Conservation (phyloP, 2,888 invertebrate genomes). For the Polyommatus iphigenia region DNA sequence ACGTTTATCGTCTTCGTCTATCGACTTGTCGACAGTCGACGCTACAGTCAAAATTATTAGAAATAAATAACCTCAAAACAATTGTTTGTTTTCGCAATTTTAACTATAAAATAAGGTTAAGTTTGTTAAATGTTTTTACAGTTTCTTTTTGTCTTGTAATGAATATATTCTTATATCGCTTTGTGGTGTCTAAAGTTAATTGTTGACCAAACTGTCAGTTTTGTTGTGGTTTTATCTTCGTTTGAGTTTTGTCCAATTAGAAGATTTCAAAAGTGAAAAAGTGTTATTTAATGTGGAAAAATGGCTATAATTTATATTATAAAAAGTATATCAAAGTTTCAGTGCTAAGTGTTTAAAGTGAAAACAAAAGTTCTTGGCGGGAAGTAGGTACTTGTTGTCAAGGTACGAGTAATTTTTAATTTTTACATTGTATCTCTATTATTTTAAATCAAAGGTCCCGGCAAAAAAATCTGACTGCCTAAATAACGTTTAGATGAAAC, state of each 20-base stretch:
- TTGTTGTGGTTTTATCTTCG: neutral
- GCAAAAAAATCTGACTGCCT: neutral
- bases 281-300: neutral
- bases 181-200: neutral
- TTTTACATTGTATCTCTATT: neutral
- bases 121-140: neutral
- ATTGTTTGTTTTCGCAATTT: slow-evolving; percentile 40
- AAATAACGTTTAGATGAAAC: neutral
- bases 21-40: neutral
- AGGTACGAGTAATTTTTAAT: neutral
- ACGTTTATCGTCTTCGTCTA: too few relatives aligned
- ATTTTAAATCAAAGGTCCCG: neutral
- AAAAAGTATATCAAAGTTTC: neutral
- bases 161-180: neutral
- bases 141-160: neutral
- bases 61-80: slow-evolving; percentile 42
- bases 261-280: slow-evolving; percentile 1
- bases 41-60: neutral
- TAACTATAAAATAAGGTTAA: neutral
- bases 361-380: slow-evolving; percentile 9
- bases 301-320: neutral
- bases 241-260: neutral
- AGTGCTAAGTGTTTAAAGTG: neutral
- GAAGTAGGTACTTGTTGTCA: neutral
- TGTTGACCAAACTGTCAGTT: neutral